Evolutionary conservation across 2,888 invertebrate species (phyloP), one percentile per base, ranked within the genome.

Genomic region (Druceiella hillmani): DNA sequence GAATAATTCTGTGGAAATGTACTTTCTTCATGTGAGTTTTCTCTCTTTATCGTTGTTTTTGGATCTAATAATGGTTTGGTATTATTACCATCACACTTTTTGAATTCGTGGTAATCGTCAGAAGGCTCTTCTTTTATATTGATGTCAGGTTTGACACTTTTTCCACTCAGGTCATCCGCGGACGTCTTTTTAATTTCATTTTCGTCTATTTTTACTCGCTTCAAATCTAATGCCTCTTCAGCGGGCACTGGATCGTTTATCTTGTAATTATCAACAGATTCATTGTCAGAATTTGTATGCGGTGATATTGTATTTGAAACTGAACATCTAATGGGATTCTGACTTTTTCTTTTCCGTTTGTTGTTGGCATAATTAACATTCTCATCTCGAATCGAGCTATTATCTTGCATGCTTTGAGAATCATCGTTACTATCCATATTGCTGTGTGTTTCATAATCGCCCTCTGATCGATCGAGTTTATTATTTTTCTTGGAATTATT

Each of bases 321-420:
- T n/a, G 87, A 80, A 55, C 88, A 82, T 45, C 87, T 77, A 2
- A 85, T 88, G 0, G 92, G 92, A 58, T 92, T 91, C 51, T 87
- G 81, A 52, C 83, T 90, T 66, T 93, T 93, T 16, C 92, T 75
- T 62, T 93, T 93, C 37, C 90, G 74, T 55, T 84, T 85, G 54
- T 76, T 80, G n/a, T 81, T 76, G 52, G 78, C 76, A 16, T 74
- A 69, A 44, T 66, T 72, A 28, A 60, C 56, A 7, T 53, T 45
- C 48, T 74, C 76, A 47, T 76, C 76, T 62, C 77, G 77, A 40
- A 54, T 10, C 13, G 13, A 14, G 3, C 12, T 53, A 55, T 48
- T 54, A 10, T 67, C 68, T 25, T 41, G 2, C 6, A 33, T 4
- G n/a, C n/a, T n/a, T n/a, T 12, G 27, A 17, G 7, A 46, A 17